Evolutionary conservation across 2,888 invertebrate genomes (phyloP).

Genomic region (Dolomedes plantarius): DNA sequence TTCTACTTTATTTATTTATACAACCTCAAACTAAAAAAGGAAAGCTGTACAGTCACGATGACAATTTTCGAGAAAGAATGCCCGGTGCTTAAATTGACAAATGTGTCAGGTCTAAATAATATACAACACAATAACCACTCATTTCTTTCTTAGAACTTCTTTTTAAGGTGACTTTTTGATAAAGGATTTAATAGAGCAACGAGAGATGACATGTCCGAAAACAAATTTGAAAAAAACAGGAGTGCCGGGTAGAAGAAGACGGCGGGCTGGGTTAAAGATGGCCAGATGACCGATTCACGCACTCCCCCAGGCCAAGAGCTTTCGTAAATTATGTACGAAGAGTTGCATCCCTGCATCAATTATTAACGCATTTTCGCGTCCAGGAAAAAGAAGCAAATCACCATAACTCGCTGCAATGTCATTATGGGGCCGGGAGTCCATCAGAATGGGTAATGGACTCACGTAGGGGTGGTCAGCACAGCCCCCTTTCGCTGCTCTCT

Average conservation of each 20-base stretch:
- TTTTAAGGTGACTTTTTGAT: no score
- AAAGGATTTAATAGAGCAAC: neutral
- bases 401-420: slow-evolving; percentile 64
- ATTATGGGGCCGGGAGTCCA: slow-evolving; percentile 58
- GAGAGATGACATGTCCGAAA: neutral
- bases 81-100: no score
- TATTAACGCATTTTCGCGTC: slow-evolving; percentile 66
- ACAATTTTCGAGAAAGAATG: no score
- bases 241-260: neutral
- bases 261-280: neutral
- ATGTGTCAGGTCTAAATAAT: no score
- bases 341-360: slow-evolving; percentile 27
- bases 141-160: no score
- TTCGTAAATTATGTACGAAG: neutral
- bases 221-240: neutral
- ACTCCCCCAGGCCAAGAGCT: slow-evolving; percentile 7
- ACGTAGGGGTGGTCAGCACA: slow-evolving; percentile 35
- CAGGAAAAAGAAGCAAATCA: slow-evolving; percentile 40
- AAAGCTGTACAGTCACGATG: no score
- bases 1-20: no score
- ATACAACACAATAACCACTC: no score
- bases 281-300: neutral
- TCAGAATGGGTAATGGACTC: slow-evolving; percentile 67
- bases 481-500: neutral
- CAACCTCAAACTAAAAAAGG: no score